phyloP scores from a whole-genome alignment of 2,113 vertebrate species.

The Nycticorax nycticorax region DNA sequence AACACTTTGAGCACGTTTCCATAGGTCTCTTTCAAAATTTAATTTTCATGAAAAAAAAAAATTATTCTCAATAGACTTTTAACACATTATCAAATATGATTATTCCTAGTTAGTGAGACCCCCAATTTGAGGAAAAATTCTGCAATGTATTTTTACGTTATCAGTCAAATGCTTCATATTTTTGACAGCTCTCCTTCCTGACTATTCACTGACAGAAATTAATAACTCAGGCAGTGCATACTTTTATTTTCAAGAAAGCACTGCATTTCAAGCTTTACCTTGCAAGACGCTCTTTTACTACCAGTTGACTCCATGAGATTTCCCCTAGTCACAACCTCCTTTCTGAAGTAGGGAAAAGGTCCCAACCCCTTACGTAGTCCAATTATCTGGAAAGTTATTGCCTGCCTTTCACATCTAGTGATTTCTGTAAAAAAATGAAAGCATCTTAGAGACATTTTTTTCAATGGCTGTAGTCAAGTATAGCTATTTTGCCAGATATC shows the following conservation, averaged over 20 bases:
- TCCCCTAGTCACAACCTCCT: neutral
- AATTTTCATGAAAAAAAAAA: neutral
- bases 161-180: neutral
- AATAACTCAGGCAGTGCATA: neutral
- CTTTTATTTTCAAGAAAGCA: neutral
- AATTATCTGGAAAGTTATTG: neutral
- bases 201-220: neutral
- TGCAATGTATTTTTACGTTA: neutral
- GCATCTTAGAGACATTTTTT: neutral
- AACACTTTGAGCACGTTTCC: neutral
- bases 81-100: neutral
- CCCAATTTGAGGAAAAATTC: neutral
- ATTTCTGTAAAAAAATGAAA: neutral
- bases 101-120: neutral
- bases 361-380: fast-evolving
- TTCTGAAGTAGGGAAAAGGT: neutral
- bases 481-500: neutral
- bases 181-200: neutral
- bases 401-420: neutral
- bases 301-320: neutral
- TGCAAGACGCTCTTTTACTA: neutral
- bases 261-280: neutral
- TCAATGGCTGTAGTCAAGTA: neutral
- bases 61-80: neutral
- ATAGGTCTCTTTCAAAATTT: neutral